These are phyloP conservation scores for Psettodes erumei DNA, from an alignment of 2,113 vertebrate genomes.

Conservation along the genomic window DNA sequence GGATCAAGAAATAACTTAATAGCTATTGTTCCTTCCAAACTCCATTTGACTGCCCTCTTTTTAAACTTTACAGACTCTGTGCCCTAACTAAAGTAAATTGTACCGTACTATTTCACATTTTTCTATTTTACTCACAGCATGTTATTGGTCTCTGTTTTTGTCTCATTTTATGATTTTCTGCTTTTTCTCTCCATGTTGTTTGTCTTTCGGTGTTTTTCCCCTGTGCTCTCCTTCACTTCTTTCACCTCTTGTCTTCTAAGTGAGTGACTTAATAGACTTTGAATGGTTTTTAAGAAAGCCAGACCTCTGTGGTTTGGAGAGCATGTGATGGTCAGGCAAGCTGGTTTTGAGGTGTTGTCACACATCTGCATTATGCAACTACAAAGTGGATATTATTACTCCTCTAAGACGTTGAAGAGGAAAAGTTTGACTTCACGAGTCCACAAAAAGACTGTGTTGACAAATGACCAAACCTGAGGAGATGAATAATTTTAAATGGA, in stretches of 20 bases:
- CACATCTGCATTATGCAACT: slow-evolving; percentile 21
- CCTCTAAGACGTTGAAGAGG: slow-evolving; percentile 5
- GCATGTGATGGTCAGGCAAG: slow-evolving; percentile 38
- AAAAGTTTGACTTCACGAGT: slow-evolving; percentile 6
- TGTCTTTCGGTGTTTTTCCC: neutral
- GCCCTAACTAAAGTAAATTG: neutral
- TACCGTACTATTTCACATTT: neutral
- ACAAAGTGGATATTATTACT: slow-evolving; percentile 37
- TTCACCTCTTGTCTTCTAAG: slow-evolving; percentile 1
- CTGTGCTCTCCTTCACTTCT: neutral
- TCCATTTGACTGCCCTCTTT: neutral
- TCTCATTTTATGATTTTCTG: slow-evolving; percentile 2
- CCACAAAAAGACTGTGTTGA: neutral
- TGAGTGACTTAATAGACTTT: slow-evolving; percentile 31
- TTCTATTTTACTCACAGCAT: neutral
- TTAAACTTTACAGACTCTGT: neutral
- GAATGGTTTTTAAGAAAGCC: slow-evolving; percentile 36
- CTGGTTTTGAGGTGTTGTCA: slow-evolving; percentile 34
- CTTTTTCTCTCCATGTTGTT: slow-evolving; percentile 5
- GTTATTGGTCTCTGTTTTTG: neutral
- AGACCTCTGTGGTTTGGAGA: slow-evolving; percentile 48
- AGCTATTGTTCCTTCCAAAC: slow-evolving; percentile 10
- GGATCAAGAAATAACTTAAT: slow-evolving; percentile 27
- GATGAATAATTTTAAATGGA: slow-evolving; percentile 2
- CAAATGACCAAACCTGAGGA: slow-evolving; percentile 17